These are phyloP conservation scores for Fragum sueziense DNA, from an alignment of 2,888 invertebrate species.

Conservation along the genomic window DNA sequence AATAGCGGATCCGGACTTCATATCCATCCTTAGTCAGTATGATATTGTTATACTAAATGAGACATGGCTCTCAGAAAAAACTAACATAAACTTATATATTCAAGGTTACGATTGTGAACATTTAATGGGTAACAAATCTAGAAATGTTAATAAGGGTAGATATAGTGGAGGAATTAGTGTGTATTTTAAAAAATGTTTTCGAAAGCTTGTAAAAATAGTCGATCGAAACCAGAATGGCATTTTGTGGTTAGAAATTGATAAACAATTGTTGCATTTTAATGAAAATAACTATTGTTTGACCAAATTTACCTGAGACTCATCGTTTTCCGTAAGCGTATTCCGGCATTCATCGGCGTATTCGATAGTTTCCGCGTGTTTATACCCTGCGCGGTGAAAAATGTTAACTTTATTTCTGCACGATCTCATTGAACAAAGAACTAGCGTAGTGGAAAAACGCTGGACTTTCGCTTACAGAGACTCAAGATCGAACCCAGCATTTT, in stretches of 20 bases:
- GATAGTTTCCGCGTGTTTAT: no score
- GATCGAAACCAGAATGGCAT: not conserved
- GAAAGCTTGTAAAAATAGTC: not conserved
- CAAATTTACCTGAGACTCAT: no score
- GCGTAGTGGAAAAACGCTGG: no score
- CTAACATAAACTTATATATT: not conserved
- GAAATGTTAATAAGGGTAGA: conserved; percentile 12
- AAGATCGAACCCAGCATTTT: no score
- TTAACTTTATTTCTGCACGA: no score
- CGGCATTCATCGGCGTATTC: no score
- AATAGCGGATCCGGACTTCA: conserved; percentile 8
- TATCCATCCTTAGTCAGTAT: not conserved
- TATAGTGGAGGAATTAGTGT: conserved; percentile 22
- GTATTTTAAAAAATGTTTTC: conserved; percentile 4
- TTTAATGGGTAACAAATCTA: conserved; percentile 24
- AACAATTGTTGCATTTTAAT: not conserved
- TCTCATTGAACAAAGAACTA: no score
- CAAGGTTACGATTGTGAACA: conserved; percentile 1
- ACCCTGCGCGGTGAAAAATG: no score
- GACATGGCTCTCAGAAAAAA: conserved; percentile 10
- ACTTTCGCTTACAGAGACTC: no score
- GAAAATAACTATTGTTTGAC: no score
- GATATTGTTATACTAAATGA: not conserved
- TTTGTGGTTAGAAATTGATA: conserved; percentile 3
- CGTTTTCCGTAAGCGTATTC: no score